Evolutionary conservation across 2,888 invertebrate genomes (phyloP).

Genomic region (Scaptomyza caliginosa): DNA sequence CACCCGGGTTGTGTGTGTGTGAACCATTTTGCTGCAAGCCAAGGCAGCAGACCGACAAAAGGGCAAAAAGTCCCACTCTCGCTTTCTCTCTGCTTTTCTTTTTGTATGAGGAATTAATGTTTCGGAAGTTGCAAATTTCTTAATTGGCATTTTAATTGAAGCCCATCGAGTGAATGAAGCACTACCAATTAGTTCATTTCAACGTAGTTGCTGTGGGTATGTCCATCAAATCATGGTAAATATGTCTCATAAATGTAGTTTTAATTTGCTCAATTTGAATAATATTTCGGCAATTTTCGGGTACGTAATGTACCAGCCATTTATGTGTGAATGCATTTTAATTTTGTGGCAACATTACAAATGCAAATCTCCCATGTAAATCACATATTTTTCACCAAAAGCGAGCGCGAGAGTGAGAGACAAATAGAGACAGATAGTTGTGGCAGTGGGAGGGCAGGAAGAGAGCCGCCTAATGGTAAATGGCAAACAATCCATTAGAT

Average conservation of each 20-base stretch:
- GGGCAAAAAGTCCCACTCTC: not conserved
- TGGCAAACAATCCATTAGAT: conserved; percentile 65
- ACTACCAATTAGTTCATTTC: conserved; percentile 17
- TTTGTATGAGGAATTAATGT: conserved; percentile 27
- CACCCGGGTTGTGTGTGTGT: conserved; percentile 16
- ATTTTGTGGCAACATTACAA: conserved; percentile 49
- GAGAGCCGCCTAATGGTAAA: conserved; percentile 25
- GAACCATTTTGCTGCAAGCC: not conserved
- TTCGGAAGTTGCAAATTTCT: conserved; percentile 63
- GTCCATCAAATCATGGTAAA: not conserved
- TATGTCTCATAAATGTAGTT: conserved; percentile 9
- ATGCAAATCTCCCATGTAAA: conserved; percentile 34
- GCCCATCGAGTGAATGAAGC: conserved; percentile 32
- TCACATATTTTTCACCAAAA: conserved; percentile 21
- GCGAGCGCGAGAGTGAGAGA: not conserved
- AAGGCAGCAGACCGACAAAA: conserved; percentile 9
- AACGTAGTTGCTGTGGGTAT: conserved; percentile 8
- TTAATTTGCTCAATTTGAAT: conserved; percentile 26
- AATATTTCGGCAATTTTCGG: conserved; percentile 13
- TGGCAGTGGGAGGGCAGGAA: not conserved
- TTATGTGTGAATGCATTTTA: conserved; percentile 13
- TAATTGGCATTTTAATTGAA: conserved; percentile 72
- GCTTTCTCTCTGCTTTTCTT: not conserved
- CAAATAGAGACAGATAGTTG: conserved; percentile 1
- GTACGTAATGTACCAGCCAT: not conserved